phyloP scores from a whole-genome alignment of 2,113 vertebrate species.

The Engystomops pustulosus region DNA sequence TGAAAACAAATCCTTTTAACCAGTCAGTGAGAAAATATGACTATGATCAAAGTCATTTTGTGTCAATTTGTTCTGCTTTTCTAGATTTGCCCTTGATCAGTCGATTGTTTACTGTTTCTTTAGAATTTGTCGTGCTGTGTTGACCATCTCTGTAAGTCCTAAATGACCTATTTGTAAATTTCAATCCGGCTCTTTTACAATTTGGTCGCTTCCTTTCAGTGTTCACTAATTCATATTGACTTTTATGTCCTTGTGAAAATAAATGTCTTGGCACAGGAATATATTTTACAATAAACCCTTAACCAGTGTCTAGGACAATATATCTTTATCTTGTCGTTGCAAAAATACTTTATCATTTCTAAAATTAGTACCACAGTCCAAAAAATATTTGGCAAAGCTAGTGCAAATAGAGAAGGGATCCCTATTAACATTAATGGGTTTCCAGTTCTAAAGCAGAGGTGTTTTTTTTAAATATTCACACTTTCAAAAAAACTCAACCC shows the following conservation, averaged over 20 bases:
- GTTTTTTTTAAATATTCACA: no score
- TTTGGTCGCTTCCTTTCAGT: constrained; percentile 10
- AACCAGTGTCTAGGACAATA: neutral
- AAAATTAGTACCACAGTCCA: neutral
- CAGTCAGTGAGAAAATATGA: neutral
- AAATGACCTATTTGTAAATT: constrained; percentile 36
- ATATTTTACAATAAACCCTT: neutral
- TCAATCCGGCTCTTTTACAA: constrained; percentile 23
- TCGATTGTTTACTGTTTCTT: constrained; percentile 27
- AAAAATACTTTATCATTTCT: neutral
- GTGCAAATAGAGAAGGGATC: neutral
- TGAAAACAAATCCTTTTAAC: neutral
- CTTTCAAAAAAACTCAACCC: no score
- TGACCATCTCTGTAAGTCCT: constrained; percentile 18
- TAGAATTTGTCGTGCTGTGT: neutral
- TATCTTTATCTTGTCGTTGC: neutral
- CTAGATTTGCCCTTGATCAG: constrained; percentile 5
- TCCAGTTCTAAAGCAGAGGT: neutral
- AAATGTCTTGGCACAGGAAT: neutral
- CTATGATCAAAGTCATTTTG: constrained; percentile 10
- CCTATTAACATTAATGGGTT: neutral
- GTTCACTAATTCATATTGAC: constrained; percentile 38
- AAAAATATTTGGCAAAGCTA: neutral
- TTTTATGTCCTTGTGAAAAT: constrained; percentile 31
- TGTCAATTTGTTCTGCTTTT: constrained; percentile 11